Evolutionary conservation across 2,888 invertebrate species (phyloP).

Genomic region (Danaus chrysippus): DNA sequence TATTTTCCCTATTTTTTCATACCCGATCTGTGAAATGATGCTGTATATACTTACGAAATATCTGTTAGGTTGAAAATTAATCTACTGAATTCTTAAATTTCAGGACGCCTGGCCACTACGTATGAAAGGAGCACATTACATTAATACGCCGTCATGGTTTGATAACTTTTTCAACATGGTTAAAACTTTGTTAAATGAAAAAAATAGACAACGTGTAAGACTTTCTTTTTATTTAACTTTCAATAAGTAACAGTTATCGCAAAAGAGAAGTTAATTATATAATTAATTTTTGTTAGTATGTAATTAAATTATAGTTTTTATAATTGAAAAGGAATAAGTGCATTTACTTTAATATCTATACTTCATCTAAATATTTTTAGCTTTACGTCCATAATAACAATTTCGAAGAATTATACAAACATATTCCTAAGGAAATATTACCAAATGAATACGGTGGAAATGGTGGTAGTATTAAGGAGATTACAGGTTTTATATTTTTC

Average conservation of each 20-base stretch:
- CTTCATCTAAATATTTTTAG: conserved; percentile 40
- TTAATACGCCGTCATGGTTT: conserved; percentile 77
- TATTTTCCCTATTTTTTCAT: neutral
- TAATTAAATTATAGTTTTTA: too few species aligned
- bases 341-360: neutral
- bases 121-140: conserved; percentile 76
- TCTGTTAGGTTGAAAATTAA: too few species aligned
- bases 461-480: conserved; percentile 57
- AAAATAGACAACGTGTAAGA: conserved; percentile 71
- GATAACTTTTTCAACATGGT: conserved; percentile 75
- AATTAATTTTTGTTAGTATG: too few species aligned
- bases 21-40: neutral
- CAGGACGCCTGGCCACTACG: conserved; percentile 79
- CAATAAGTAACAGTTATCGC: too few species aligned
- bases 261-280: too few species aligned
- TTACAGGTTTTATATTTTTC: conserved; percentile 17
- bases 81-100: conserved; percentile 33
- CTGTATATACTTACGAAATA: too few species aligned
- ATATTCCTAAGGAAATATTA: conserved; percentile 69
- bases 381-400: conserved; percentile 61
- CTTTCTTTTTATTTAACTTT: neutral
- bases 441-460: conserved; percentile 81
- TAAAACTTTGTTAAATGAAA: conserved; percentile 76
- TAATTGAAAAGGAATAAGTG: too few species aligned
- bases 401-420: conserved; percentile 64